phyloP scores from a whole-genome alignment of 2,888 invertebrate species.

The Heliothis peltigera region DNA sequence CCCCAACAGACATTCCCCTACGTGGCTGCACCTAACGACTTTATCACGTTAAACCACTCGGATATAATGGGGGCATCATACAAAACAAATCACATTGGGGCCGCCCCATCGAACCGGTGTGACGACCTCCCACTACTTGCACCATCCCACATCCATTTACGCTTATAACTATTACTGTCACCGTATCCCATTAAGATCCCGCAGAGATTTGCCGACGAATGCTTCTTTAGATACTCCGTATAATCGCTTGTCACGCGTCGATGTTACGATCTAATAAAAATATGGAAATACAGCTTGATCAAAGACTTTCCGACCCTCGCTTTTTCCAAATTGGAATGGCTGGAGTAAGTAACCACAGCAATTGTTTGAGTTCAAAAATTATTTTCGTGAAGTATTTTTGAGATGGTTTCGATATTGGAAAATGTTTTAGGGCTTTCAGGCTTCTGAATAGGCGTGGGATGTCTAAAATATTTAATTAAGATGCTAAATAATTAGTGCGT shows the following conservation, averaged over 20 bases:
- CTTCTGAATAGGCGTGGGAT: background rate
- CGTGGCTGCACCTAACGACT: constrained; percentile 54
- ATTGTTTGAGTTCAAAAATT: constrained; percentile 12
- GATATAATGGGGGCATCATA: constrained; percentile 55
- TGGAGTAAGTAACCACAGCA: constrained; percentile 1
- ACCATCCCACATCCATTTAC: constrained; percentile 71
- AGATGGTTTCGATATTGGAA: constrained; percentile 7
- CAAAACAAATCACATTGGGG: constrained; percentile 59
- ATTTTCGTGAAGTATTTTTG: constrained; percentile 10
- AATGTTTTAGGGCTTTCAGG: constrained; percentile 5
- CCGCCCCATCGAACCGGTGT: constrained; percentile 45
- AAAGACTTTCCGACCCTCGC: constrained; percentile 26
- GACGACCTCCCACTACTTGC: constrained; percentile 25
- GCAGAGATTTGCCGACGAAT: constrained; percentile 66
- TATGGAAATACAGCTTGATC: constrained; percentile 52
- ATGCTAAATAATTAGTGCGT: background rate
- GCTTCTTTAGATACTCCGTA: constrained; percentile 23
- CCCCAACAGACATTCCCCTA: constrained; percentile 10
- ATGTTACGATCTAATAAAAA: constrained; percentile 47
- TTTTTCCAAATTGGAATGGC: constrained; percentile 1
- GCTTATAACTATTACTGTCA: constrained; percentile 77
- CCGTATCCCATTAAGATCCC: constrained; percentile 73
- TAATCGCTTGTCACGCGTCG: constrained; percentile 32
- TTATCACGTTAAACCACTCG: constrained; percentile 60
- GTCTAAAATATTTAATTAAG: background rate